phyloP scores from a whole-genome alignment of 2,113 vertebrate species.

The Nicator chloris region DNA sequence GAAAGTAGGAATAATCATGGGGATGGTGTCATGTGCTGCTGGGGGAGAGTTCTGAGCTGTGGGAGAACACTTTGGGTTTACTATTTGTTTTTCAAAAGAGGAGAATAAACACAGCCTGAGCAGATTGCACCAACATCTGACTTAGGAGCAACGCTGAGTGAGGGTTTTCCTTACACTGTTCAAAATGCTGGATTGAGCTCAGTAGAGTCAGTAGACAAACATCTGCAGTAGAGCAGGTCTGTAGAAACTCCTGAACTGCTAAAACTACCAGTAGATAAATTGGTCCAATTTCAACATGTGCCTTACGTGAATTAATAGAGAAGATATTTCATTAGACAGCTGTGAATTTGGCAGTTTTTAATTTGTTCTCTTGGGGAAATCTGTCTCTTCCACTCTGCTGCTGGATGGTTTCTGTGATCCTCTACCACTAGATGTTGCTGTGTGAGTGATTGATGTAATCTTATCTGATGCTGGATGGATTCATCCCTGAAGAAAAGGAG shows the following conservation, averaged over 20 bases:
- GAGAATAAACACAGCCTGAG: neutral
- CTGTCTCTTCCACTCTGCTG: neutral
- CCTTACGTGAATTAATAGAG: neutral
- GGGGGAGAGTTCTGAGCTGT: neutral
- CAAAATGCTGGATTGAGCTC: neutral
- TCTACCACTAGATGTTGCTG: slow-evolving; percentile 48
- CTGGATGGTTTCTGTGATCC: neutral
- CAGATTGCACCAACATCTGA: neutral
- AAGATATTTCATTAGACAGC: neutral
- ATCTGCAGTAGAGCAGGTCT: neutral
- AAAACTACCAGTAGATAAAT: neutral
- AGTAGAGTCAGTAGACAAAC: neutral
- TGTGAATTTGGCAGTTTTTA: neutral
- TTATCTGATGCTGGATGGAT: neutral
- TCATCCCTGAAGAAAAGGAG: neutral
- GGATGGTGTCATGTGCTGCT: neutral
- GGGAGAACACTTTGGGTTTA: neutral
- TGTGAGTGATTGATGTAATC: slow-evolving; percentile 25
- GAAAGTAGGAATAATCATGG: neutral
- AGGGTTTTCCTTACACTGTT: neutral
- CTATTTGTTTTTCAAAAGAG: neutral
- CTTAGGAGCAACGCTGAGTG: neutral
- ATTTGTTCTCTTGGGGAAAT: neutral
- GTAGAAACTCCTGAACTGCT: neutral
- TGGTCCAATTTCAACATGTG: neutral